phyloP scores from a whole-genome alignment of 2,888 invertebrate genomes.

The Ochropleura plecta region DNA sequence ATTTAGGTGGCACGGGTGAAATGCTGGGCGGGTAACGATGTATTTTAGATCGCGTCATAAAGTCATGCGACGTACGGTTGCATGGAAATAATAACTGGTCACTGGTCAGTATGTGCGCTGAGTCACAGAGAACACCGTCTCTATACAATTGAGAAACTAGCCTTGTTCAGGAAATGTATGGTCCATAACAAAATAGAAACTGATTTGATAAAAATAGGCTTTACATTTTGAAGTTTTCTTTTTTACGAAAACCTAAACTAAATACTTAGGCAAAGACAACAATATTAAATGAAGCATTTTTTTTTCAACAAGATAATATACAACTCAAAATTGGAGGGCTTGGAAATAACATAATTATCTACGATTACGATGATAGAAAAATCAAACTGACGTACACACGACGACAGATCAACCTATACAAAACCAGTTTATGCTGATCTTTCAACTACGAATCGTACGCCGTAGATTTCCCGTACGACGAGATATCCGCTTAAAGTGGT shows the following conservation, averaged over 20 bases:
- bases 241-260: not conserved
- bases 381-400: too few species aligned
- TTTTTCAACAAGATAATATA: too few species aligned
- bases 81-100: slow-evolving; percentile 72
- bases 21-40: slow-evolving; percentile 77
- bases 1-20: slow-evolving; percentile 83
- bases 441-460: too few species aligned
- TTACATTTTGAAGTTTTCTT: not conserved
- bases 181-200: not conserved
- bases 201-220: not conserved
- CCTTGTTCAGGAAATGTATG: not conserved
- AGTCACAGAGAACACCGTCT: slow-evolving; percentile 51
- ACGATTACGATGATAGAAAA: too few species aligned
- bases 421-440: too few species aligned
- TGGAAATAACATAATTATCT: too few species aligned
- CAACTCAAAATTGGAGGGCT: too few species aligned
- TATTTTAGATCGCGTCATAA: slow-evolving; percentile 84
- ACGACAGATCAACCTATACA: too few species aligned
- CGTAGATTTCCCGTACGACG: too few species aligned
- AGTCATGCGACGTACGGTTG: slow-evolving; percentile 75
- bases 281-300: not conserved
- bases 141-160: not conserved
- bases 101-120: slow-evolving; percentile 59
- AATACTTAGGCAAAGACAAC: not conserved
- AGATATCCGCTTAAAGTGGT: too few species aligned